These are phyloP conservation scores for Smutsia temminckii DNA, from an alignment of 2,797 vertebrate species.

Conservation along the genomic window DNA sequence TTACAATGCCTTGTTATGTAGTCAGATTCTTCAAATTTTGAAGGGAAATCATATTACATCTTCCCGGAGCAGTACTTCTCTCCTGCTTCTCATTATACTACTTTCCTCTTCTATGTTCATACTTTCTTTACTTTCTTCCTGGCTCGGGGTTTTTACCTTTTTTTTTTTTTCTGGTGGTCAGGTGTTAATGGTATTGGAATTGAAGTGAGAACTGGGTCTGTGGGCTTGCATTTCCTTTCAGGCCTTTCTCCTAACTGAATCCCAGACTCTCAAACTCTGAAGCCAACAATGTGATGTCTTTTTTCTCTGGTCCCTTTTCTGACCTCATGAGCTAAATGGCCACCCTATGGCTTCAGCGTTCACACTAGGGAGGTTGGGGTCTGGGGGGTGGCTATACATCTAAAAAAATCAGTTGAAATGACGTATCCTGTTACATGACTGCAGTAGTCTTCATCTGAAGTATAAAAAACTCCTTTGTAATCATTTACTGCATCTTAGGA, in stretches of 20 bases:
- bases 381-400: accelerated
- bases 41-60: neutral
- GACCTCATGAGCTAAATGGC: neutral
- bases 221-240: neutral
- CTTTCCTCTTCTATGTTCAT: neutral
- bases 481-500: neutral
- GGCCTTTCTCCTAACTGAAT: neutral
- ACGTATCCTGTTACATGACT: neutral
- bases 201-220: neutral
- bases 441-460: neutral
- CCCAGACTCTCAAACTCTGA: neutral
- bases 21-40: constrained; percentile 20
- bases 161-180: neutral
- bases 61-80: neutral
- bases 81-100: neutral
- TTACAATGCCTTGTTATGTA: neutral
- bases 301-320: neutral
- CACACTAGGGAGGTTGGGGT: neutral
- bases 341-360: neutral
- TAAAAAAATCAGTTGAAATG: neutral
- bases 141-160: neutral
- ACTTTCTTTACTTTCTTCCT: neutral
- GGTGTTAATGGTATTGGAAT: neutral
- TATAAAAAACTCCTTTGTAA: neutral
- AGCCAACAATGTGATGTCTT: neutral